Evolutionary conservation across 2,888 invertebrate species (phyloP).

Genomic region (Diaphora mendica): DNA sequence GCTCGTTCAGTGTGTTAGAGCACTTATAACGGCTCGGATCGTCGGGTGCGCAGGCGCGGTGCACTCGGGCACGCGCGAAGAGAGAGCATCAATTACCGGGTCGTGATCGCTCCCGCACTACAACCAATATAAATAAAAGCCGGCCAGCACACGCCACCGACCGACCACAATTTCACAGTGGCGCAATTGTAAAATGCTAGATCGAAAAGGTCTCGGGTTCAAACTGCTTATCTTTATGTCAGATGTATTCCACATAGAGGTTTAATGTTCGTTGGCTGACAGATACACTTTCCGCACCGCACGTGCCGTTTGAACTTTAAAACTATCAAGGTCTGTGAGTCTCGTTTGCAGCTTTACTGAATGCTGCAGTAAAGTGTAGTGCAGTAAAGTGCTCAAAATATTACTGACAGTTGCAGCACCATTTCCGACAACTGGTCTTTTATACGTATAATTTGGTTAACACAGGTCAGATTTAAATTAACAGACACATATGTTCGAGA

Average conservation of each 20-base stretch:
- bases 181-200: slow-evolving; percentile 83
- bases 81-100: slow-evolving; percentile 82
- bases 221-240: slow-evolving; percentile 78
- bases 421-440: background rate
- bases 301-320: slow-evolving; percentile 68
- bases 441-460: background rate
- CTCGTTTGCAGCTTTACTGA: slow-evolving; percentile 7
- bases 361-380: background rate
- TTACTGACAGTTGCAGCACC: background rate
- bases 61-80: slow-evolving; percentile 69
- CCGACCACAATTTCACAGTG: slow-evolving; percentile 77
- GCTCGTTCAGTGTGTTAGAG: slow-evolving; percentile 62
- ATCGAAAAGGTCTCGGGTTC: slow-evolving; percentile 81
- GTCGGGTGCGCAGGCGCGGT: slow-evolving; percentile 56
- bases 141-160: slow-evolving; percentile 73
- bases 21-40: slow-evolving; percentile 65
- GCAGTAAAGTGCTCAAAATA: background rate
- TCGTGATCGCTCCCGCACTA: slow-evolving; percentile 85
- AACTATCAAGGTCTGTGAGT: slow-evolving; percentile 53
- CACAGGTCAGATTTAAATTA: background rate
- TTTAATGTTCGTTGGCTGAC: slow-evolving; percentile 61
- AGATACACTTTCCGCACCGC: slow-evolving; percentile 61
- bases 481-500: background rate
- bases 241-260: slow-evolving; percentile 71
- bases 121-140: slow-evolving; percentile 82